phyloP scores from a whole-genome alignment of 2,113 vertebrate genomes.

The Sapajus apella region DNA sequence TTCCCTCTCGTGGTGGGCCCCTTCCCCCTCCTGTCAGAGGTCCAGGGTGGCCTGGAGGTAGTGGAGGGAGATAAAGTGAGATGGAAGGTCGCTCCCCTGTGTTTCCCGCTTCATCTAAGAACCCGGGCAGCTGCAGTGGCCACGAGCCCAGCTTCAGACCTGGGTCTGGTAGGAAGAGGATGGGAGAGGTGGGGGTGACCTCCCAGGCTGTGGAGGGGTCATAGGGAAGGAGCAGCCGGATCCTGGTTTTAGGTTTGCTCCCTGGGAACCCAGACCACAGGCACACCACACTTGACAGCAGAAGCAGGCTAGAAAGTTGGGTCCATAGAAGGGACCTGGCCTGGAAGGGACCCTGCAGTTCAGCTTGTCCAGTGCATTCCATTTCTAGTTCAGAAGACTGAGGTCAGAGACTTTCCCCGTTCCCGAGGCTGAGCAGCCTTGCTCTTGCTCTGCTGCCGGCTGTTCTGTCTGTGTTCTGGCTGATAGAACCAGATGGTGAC shows the following conservation, averaged over 20 bases:
- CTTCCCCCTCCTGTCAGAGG: background rate
- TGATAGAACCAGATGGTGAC: background rate
- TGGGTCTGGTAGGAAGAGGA: background rate
- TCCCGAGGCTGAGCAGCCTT: background rate
- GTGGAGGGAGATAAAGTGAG: background rate
- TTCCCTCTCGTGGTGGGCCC: background rate
- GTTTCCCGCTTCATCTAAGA: background rate
- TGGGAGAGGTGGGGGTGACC: background rate
- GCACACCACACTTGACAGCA: background rate
- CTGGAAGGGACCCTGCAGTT: background rate
- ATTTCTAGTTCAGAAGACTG: background rate
- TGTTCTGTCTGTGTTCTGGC: background rate
- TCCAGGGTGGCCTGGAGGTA: background rate
- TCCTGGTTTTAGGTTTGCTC: background rate
- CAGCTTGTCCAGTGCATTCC: background rate
- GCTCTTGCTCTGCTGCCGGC: background rate
- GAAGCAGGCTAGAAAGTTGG: background rate
- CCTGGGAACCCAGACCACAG: background rate
- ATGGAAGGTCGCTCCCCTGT: rapidly evolving
- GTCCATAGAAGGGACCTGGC: background rate
- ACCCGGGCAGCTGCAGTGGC: background rate
- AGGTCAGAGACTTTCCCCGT: background rate
- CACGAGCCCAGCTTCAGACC: background rate
- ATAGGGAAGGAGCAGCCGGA: background rate
- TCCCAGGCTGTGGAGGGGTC: background rate